Percentiles rank a stretch among this genome's conserved stretches.
These are phyloP conservation scores for Xestia rhomboidea DNA, from an alignment of 2,888 invertebrate genomes.

Conservation along the genomic window DNA sequence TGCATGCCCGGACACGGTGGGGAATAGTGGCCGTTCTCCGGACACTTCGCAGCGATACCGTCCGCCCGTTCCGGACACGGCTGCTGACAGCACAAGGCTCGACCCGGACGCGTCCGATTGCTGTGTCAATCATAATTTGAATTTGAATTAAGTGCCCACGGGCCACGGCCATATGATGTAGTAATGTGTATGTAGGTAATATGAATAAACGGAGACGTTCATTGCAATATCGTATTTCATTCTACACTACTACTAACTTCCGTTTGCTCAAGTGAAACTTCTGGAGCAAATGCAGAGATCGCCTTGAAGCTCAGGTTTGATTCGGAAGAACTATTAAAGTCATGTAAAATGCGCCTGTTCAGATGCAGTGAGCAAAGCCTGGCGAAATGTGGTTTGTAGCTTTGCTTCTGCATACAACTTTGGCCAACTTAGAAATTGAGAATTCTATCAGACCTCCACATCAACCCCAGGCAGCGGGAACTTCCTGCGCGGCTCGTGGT, in stretches of 20 bases:
- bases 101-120: constrained; percentile 90
- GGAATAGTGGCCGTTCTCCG: constrained; percentile 93
- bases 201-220: not conserved
- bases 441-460: constrained; percentile 92
- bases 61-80: constrained; percentile 92
- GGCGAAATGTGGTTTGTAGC: not conserved
- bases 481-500: constrained; percentile 94
- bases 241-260: not conserved
- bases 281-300: not conserved
- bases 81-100: constrained; percentile 90
- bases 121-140: constrained; percentile 66
- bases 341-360: not conserved
- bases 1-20: constrained; percentile 92
- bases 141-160: not conserved
- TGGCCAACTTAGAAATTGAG: not conserved
- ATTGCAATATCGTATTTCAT: not conserved
- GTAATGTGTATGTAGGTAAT: no score
- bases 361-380: not conserved
- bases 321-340: not conserved
- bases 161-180: not conserved
- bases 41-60: constrained; percentile 94
- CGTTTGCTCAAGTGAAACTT: not conserved
- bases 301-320: not conserved
- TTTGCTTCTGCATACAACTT: not conserved
- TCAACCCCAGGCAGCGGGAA: constrained; percentile 95